Evolutionary conservation across 23 tunicate genomes (phyloP), one percentile per base, ranked within the genome.

Genomic region (Trididemnum clinides): DNA sequence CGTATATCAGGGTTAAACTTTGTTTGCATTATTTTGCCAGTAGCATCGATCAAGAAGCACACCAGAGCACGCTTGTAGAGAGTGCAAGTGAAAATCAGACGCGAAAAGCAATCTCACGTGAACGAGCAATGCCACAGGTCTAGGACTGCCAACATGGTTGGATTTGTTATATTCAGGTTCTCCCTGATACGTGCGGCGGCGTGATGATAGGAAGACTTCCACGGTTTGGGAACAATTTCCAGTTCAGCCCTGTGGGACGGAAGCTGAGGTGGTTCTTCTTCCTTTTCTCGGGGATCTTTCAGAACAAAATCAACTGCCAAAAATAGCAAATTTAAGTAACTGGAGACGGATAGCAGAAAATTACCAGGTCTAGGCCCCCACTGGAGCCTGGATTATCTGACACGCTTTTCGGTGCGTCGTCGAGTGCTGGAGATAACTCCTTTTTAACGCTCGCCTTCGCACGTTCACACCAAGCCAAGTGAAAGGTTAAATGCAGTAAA

Each of bases 81-180:
- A n/a, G n/a, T n/a, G n/a, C n/a, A n/a, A n/a, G n/a, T n/a, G n/a
- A n/a, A n/a, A n/a, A n/a, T n/a, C n/a, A n/a, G n/a, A 44, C 15
- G 54, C 54, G 10, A 44, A 44, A 44, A 44, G 12, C 12, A 7
- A 10, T 44, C 82, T 30, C 35, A 94, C 98, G 86, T 79, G 35
- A 89, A 94, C 4, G 98, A 94, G 18, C 69, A 84, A 57, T 94
- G 98, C 98, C 98, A 94, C 33, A 94, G 79, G 59, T 94, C 89
- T 23, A 94, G 90, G 28, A 94, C 94, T 2, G 91, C 81, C 90
- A 85, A 64, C 98, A 94, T 94, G 1, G 98, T 94, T 2, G 98
- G 98, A 37, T 94, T 94, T 72, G 87, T 85, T 36, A 89, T 83
- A 75, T 94, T 89, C 72, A 94, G 65, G 33, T 89, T 85, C 1